Base-by-base conservation (phyloP, 2,113 vertebrate genomes). In the Chinchilla lanigera region DNA sequence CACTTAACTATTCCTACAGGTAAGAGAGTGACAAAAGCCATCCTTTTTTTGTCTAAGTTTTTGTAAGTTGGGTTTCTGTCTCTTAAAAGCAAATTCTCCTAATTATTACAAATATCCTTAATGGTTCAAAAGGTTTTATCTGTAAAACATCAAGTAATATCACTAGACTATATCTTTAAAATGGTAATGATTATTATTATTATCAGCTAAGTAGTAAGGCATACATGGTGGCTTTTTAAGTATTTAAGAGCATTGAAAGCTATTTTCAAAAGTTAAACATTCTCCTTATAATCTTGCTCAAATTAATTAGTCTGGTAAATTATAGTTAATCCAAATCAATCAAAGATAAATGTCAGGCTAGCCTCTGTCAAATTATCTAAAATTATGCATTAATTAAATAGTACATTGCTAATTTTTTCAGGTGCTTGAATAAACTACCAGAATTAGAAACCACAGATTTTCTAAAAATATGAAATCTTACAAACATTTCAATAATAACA, bases 181-280 rank as follows among this genome's bases (percentile, higher is more conserved):
- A 89, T 26, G 20, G 5, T 94, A 86, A 86, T 92, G 41, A 94
- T 93, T 92, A 63, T 87, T 86, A 92, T 85, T 75, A 80, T 89
- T 84, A 95, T 81, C 54, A 94, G 12, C 90, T 92, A 95, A 94
- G 47, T 63, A 75, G 44, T 92, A 35, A 20, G 56, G 54, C 52
- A 56, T 78, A 83, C 92, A 33, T 80, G 54, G 8, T 77, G 58
- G 60, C 17, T 94, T 95, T 96, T 52, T 93, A 93, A 61, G 69
- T 83, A 94, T 84, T 95, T 83, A 93, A 95, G 58, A 81, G 54
- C 94, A 82, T 63, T 75, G 52, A 90, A 96, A 93, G 71, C 77
- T 81, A 95, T 93, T 93, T 98, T 97, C 71, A 65, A 92, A 96
- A 96, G 83, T 95, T 82, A 98, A 96, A 35, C 26, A 77, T 95